Percentiles rank a stretch among this genome's conserved stretches.
These are phyloP conservation scores for Carettochelys insculpta DNA, from an alignment of 2,113 vertebrate species.

Conservation along the genomic window DNA sequence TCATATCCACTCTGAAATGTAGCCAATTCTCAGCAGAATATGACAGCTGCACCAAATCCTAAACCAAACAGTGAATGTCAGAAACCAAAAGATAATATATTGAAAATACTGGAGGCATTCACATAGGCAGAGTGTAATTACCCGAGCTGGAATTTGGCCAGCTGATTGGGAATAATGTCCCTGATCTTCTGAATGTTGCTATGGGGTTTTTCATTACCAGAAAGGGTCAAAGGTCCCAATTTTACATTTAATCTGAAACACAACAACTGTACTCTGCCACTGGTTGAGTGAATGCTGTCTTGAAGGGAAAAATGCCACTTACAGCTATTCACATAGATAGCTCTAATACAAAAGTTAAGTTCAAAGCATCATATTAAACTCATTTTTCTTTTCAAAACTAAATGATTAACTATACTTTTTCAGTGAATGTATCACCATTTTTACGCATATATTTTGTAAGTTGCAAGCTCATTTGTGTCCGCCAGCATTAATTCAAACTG, in stretches of 20 bases:
- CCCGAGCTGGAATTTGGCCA: neutral
- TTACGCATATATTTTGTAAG: neutral
- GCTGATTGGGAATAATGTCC: neutral
- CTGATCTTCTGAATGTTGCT: conserved; percentile 19
- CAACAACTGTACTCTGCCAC: neutral
- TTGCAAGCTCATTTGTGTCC: neutral
- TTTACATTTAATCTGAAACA: neutral
- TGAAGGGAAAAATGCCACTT: neutral
- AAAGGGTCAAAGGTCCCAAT: fast-evolving
- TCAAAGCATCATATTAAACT: neutral
- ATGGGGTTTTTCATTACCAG: neutral
- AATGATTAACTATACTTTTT: neutral
- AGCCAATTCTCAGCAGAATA: conserved; percentile 2
- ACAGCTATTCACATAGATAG: neutral
- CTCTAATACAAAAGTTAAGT: neutral
- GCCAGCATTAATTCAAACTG: neutral
- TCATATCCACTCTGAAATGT: conserved; percentile 7
- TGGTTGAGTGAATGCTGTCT: neutral
- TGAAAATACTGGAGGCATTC: neutral
- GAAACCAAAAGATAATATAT: conserved; percentile 16
- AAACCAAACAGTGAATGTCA: neutral
- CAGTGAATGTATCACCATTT: neutral
- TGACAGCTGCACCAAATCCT: neutral
- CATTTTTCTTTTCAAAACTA: neutral
- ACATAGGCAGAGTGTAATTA: conserved; percentile 1